Base-by-base conservation (phyloP, 35 echinoderm and acorn worm genomes). In the Apostichopus parvimensis region DNA sequence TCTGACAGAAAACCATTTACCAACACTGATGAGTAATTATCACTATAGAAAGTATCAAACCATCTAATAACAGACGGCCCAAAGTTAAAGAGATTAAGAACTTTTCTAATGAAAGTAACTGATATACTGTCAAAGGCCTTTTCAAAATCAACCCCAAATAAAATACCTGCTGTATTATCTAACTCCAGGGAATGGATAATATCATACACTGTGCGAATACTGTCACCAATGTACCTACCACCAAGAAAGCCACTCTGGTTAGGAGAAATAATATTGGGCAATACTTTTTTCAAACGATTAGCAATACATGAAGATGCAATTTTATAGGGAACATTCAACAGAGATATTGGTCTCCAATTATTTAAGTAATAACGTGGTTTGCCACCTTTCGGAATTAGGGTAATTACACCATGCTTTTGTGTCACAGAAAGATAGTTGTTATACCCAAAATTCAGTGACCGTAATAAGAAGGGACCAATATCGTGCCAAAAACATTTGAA, bases 321-420 rank as follows among this genome's bases (percentile, higher is more conserved):
- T 87, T 87, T 87, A 68, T 22, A 53, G 68, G 57, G 21, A 8
- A 66, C 85, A 87, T 70, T 87, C 6, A 87, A 28, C 11, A 87
- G 58, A 23, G 80, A 56, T 56, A 82, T 82, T n/a, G 26, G 20
- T 22, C 85, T 87, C 62, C 85, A 61, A 85, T 85, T 68, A 12
- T 23, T 68, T 12, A 87, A 53, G 7, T n/a, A 25, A 61, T 8
- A 5, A 5, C 5, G 21, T 21, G 56, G 20, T 62, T 87, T 87
- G 4, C 68, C 57, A 26, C 58, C 58, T 60, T 87, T 87, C 6
- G 85, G 57, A 25, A 87, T 65, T 28, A 70, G 10, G 20, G 65
- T 24, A 61, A 65, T 68, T 0, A 87, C 5, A 70, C 59, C 52
- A 23, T 87, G 61, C 8, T 22, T 88, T 54, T 88, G 86, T 72